Evolutionary conservation across 2,888 invertebrate genomes (phyloP), one percentile per base, ranked within the genome.

Genomic region (Sialis fuliginosa): DNA sequence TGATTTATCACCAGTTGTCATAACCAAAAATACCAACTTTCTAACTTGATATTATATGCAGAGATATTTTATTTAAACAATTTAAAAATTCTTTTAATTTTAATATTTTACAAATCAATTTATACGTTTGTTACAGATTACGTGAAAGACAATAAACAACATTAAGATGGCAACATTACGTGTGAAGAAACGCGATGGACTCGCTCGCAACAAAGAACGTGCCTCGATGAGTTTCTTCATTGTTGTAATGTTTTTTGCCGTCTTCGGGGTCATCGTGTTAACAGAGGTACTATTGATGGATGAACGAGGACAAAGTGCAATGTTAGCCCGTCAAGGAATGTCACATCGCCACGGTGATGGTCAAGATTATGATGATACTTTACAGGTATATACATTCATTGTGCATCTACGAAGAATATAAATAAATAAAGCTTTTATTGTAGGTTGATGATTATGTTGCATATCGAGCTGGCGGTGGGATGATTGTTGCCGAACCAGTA

Each of bases 191-290:
- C 54, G 57, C 48, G 59, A 62, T 51, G 57, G 57, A 49, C 56
- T 64, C 61, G 67, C 63, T 64, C 74, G 71, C 62, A 77, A 69
- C 64, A 75, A 81, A 58, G 86, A 88, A 64, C 75, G 88, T 55
- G 86, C 87, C 55, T 83, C 85, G 63, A 81, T 88, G 75, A 88
- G 87, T 60, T 89, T 90, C 68, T 80, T 89, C 67, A 82, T 90
- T 63, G 88, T 90, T 52, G 77, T 90, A 55, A 86, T 88, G 72
- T 90, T 91, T 66, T 88, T 90, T 65, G 84, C 82, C 39, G 81
- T 91, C 49, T 90, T 90, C 62, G 86, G 86, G 42, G 72, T 88
- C 57, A 90, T 90, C 58, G 81, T 90, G 51, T 73, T 90, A 54
- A 88, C 89, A 51, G 89, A 90, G 68, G 81, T 89, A 57, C 75